Conservation (phyloP, 2,888 invertebrate genomes). For the Eupithecia exiguata region DNA sequence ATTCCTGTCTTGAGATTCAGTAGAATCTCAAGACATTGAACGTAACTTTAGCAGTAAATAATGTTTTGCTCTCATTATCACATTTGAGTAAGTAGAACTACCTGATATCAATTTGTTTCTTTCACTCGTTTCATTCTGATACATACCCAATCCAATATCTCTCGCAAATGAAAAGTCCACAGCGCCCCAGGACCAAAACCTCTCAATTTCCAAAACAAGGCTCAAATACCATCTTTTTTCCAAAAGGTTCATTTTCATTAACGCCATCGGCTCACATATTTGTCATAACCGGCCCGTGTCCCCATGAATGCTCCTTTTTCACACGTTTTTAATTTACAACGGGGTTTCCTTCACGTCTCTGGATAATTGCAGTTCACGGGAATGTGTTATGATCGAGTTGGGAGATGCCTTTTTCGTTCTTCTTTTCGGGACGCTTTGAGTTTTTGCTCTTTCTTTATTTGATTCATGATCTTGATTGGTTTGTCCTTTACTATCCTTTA, state of each 20-base stretch:
- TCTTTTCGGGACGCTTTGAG: conserved; percentile 25
- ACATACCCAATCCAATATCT: conserved; percentile 19
- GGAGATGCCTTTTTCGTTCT: conserved; percentile 21
- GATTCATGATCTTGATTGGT: conserved; percentile 1
- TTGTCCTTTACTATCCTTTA: not conserved
- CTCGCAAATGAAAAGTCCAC: conserved; percentile 31
- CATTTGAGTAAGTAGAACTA: not conserved
- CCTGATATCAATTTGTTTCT: not conserved
- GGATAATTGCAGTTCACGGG: conserved; percentile 62
- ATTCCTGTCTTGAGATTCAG: not conserved
- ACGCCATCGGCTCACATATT: conserved; percentile 82
- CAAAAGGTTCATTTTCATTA: conserved; percentile 81
- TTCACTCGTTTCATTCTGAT: not conserved
- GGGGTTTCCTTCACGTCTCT: conserved; percentile 67
- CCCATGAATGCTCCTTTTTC: conserved; percentile 73
- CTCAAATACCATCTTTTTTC: conserved; percentile 62
- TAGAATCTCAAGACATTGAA: not conserved
- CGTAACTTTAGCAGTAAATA: not conserved
- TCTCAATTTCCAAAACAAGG: conserved; percentile 53
- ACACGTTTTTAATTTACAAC: conserved; percentile 78
- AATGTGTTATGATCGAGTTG: conserved; percentile 55
- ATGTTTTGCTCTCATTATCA: not conserved
- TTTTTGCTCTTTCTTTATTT: not conserved
- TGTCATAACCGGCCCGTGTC: conserved; percentile 78
- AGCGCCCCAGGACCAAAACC: conserved; percentile 47